Percentiles rank a stretch among this genome's conserved stretches.
These are phyloP conservation scores for Ceratoteleas bidentatus DNA, from an alignment of 1,140 invertebrate species.

Conservation along the genomic window DNA sequence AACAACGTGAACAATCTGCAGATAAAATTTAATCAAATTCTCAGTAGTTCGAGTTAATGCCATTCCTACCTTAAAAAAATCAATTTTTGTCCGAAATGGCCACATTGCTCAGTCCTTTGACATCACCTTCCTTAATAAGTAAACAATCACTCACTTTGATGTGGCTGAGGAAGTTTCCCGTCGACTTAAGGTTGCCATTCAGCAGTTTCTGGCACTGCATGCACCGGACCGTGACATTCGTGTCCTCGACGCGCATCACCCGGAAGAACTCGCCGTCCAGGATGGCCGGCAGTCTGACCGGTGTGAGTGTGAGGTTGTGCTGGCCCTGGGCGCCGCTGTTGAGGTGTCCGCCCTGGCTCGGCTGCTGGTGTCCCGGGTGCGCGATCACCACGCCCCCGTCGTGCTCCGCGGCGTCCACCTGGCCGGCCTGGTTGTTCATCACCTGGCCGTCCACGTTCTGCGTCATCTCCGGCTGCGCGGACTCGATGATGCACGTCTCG, in stretches of 20 bases:
- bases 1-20: too few species aligned
- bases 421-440: slow-evolving; percentile 39
- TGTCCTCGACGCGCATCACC: slow-evolving; percentile 77
- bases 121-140: too few species aligned
- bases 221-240: slow-evolving; percentile 78
- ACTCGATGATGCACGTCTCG: slow-evolving; percentile 76
- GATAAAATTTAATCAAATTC: too few species aligned
- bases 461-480: slow-evolving; percentile 70
- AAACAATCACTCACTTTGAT: too few species aligned
- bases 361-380: slow-evolving; percentile 60
- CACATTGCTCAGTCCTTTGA: too few species aligned
- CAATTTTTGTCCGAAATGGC: too few species aligned
- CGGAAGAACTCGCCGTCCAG: slow-evolving; percentile 79
- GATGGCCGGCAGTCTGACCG: slow-evolving; percentile 78
- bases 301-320: slow-evolving; percentile 73
- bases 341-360: slow-evolving; percentile 64
- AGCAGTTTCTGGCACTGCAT: slow-evolving; percentile 78
- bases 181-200: slow-evolving; percentile 80
- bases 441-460: slow-evolving; percentile 66
- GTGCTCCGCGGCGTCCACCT: slow-evolving; percentile 70
- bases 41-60: too few species aligned
- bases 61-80: too few species aligned
- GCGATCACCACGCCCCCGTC: slow-evolving; percentile 51
- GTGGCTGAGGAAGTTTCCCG: slow-evolving; percentile 80
- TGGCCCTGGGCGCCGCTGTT: slow-evolving; percentile 69